Evolutionary conservation across 2,888 invertebrate species (phyloP), one percentile per base, ranked within the genome.

Genomic region (Brenthis daphne): DNA sequence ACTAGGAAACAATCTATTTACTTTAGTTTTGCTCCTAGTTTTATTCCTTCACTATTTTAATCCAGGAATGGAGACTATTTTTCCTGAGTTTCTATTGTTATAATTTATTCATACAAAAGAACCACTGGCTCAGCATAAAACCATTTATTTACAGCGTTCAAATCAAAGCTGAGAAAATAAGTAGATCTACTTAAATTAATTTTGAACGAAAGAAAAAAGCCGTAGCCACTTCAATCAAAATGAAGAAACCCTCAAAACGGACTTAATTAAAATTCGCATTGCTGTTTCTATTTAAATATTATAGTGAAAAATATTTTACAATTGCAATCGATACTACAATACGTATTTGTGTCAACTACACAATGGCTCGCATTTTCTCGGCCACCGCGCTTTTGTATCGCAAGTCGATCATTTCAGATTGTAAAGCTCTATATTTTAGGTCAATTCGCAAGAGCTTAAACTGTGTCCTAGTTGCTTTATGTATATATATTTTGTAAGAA

Each of bases 301-400:
- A 11, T 16, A 51, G 33, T 33, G 33, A 51, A n/a, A 43, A 53
- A 58, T 24, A 53, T 50, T 65, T 43, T 20, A 33, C 43, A 64
- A 43, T 43, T 54, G 20, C 13, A 57, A 57, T 58, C 61, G 29
- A 29, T 61, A 55, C 20, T 33, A 33, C 53, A 47, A 37, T 54
- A 54, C 16, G 60, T 55, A 61, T 67, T 55, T 61, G 61, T 65
- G 65, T 65, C 65, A 61, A 54, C 48, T 6, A 16, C n/a, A 67
- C 67, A 67, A 67, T 61, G 55, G 67, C 29, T 8, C 13, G 47
- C 47, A 29, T 51, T 54, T 43, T 67, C 67, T 67, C 61, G 67
- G 55, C 67, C 61, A 61, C 50, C 54, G 61, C 37, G 33, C 61
- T 60, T 56, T 56, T 61, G 55, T 61, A 60, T 8, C 1, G 12